Evolutionary conservation across 2,888 invertebrate species (phyloP), one percentile per base, ranked within the genome.

Genomic region (Dinocampus coccinellae): DNA sequence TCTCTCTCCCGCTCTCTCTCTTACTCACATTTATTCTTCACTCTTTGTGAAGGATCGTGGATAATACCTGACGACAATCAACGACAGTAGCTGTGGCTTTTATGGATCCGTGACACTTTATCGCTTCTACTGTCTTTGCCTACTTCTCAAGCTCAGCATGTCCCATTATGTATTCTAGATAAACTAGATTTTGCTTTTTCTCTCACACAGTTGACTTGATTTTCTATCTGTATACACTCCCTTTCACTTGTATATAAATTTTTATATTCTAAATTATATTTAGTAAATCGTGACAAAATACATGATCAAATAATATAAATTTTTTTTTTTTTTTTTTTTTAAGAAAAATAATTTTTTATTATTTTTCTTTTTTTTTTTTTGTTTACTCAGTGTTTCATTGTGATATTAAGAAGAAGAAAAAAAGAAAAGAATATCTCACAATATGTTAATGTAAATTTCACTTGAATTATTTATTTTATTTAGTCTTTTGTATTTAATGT

Each of bases 81-180:
- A 64, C 70, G 26, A 55, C 62, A 62, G 69, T 69, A 61, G 69
- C 61, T 69, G 64, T 42, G 70, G 70, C 58, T 70, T 70, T 70
- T 57, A 55, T 39, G 53, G 39, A 69, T 69, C 62, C 42, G n/a
- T 62, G 33, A 64, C 63, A 64, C 52, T 64, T 33, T 47, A 52
- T 52, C 58, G 29, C 20, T 26, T 64, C 62, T 39, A 36, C 22
- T 39, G 62, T 26, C 42, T 47, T n/a, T 52, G 47, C 4, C 10
- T 20, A 42, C 33, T 39, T 33, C 33, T 58, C 58, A 33, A 47
- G 20, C 7, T 47, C 20, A 3, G 3, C 16, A 16, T 29, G 10
- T 29, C 9, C 33, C 29, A 33, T 58, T 33, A 58, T 33, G 16
- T 58, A 58, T 60, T 20, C 16, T 13, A 22, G 16, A 20, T 55